phyloP scores from a whole-genome alignment of 2,888 invertebrate genomes.

The Capitulum mitella region DNA sequence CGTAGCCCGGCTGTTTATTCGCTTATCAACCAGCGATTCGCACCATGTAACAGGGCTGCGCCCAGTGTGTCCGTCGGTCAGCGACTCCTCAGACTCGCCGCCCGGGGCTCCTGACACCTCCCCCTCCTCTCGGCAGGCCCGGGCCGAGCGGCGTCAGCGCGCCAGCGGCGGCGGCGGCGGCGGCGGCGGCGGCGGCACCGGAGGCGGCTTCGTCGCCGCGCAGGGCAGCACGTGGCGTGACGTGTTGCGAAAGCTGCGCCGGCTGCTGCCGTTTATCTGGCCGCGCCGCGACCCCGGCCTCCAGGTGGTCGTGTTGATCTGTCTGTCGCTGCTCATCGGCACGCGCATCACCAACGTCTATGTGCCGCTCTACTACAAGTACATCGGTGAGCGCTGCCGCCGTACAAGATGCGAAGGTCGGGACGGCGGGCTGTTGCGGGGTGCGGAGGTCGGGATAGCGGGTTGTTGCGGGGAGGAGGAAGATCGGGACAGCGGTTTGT shows the following conservation, averaged over 20 bases:
- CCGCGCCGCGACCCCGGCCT: conserved; percentile 69
- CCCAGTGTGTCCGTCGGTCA: no score
- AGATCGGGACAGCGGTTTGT: neutral
- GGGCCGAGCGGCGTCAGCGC: neutral
- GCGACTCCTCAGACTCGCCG: no score
- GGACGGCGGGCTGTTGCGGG: conserved; percentile 38
- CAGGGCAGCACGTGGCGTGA: conserved; percentile 67
- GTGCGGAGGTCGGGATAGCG: conserved; percentile 53
- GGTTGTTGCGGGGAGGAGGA: neutral
- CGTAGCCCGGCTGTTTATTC: no score
- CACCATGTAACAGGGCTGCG: no score
- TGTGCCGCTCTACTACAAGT: conserved; percentile 86
- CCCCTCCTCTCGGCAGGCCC: neutral
- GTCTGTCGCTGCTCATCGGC: conserved; percentile 63
- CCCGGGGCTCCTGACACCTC: no score
- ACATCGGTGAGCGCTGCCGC: conserved; percentile 61
- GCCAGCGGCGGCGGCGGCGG: neutral
- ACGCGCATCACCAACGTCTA: conserved; percentile 84
- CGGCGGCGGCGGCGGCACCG: neutral
- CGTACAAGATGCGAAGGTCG: neutral
- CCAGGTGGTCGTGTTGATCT: conserved; percentile 73
- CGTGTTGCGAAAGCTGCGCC: conserved; percentile 66
- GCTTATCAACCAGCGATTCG: no score
- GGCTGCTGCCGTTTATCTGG: conserved; percentile 87
- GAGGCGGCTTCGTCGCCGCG: conserved; percentile 21